These are phyloP conservation scores for Psittacara wagleri DNA, from an alignment of 2,113 vertebrate species.

Conservation along the genomic window DNA sequence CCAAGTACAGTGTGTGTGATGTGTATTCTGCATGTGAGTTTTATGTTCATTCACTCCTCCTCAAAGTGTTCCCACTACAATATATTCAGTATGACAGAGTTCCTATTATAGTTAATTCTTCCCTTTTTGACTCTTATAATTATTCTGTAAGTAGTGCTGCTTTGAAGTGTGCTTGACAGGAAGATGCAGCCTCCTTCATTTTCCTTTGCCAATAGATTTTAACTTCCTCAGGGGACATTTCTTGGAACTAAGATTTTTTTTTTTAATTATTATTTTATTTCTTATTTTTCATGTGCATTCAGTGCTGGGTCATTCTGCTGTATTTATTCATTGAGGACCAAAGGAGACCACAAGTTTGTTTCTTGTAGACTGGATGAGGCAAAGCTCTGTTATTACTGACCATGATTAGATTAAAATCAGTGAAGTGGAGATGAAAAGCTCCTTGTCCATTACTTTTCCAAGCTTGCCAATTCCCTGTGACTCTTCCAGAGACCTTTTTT, in stretches of 20 bases:
- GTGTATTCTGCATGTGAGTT: slow-evolving; percentile 13
- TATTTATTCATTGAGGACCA: neutral
- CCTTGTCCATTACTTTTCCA: neutral
- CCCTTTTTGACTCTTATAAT: slow-evolving; percentile 31
- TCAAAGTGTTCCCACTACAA: slow-evolving; percentile 7
- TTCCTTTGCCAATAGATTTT: neutral
- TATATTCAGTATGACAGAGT: slow-evolving; percentile 13
- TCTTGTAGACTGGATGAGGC: neutral
- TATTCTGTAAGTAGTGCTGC: slow-evolving; percentile 14
- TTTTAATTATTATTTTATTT: too few species aligned
- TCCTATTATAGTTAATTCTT: slow-evolving; percentile 35
- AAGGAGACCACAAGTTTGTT: neutral
- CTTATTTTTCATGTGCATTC: neutral
- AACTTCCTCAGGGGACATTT: neutral
- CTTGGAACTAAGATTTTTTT: neutral
- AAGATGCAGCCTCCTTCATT: neutral
- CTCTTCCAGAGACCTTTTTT: neutral
- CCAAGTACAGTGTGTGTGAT: neutral
- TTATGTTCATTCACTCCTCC: slow-evolving; percentile 43
- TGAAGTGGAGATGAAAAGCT: neutral
- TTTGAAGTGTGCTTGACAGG: slow-evolving; percentile 19
- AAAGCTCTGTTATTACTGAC: neutral
- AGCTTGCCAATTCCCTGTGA: neutral
- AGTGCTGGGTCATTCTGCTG: neutral
- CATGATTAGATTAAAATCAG: neutral